Conservation (phyloP, 30 jellyfish, hydroid and myxozoan species). For the Calvadosia cruxmelitensis region DNA sequence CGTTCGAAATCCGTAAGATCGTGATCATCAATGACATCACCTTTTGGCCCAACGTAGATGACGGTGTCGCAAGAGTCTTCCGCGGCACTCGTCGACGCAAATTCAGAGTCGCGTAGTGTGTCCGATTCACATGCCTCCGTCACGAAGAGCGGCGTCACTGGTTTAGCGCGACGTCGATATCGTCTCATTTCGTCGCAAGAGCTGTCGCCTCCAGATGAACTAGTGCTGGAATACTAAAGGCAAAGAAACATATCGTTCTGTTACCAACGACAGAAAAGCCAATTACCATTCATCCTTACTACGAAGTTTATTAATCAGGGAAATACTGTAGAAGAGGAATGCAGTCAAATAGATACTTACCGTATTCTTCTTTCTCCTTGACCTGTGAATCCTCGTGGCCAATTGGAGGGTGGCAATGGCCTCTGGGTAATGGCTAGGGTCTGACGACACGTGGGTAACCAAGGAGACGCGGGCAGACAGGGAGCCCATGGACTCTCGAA, state of each 20-base stretch:
- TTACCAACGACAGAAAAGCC: not conserved
- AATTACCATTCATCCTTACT: no score
- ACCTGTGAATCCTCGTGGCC: constrained; percentile 74
- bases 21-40: constrained; percentile 61
- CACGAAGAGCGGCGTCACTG: constrained; percentile 76
- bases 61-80: constrained; percentile 97
- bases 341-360: constrained; percentile 36
- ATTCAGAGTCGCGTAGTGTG: constrained; percentile 72
- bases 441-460: constrained; percentile 62
- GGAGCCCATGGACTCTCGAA: constrained; percentile 87
- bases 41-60: constrained; percentile 72
- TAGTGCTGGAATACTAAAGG: constrained; percentile 53
- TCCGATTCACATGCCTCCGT: constrained; percentile 93
- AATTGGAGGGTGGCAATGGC: constrained; percentile 75
- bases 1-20: constrained; percentile 86
- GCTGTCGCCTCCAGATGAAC: constrained; percentile 96
- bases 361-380: constrained; percentile 69
- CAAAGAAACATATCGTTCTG: not conserved
- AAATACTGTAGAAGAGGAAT: no score
- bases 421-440: constrained; percentile 62
- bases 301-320: no score
- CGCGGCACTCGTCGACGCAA: constrained; percentile 87
- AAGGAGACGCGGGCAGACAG: constrained; percentile 71
- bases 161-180: constrained; percentile 40
- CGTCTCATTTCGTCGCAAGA: constrained; percentile 80